A percentile compares a stretch with the other conserved stretches of the same genome.
These are phyloP conservation scores for Coelinius sp. DNA, from an alignment of 2,888 invertebrate species.

Conservation along the genomic window DNA sequence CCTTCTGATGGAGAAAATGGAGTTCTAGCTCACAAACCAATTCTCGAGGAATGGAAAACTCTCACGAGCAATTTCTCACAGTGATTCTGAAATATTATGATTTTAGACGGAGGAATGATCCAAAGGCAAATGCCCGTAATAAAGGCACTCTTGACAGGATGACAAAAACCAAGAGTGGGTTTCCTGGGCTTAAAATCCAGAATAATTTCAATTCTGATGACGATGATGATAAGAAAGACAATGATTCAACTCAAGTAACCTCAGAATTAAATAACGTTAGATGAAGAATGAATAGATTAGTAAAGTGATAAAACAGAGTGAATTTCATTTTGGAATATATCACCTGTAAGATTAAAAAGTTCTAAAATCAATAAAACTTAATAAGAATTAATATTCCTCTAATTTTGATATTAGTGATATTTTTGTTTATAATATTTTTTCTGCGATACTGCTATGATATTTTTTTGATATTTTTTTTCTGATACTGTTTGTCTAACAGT, in stretches of 20 bases:
- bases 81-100: conserved; percentile 55
- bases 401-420: too few relatives aligned
- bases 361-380: too few relatives aligned
- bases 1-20: background rate
- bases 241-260: background rate
- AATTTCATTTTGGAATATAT: background rate
- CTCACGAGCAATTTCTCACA: conserved; percentile 47
- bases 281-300: background rate
- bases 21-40: background rate
- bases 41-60: background rate
- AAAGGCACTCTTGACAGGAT: background rate
- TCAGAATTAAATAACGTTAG: background rate
- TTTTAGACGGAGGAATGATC: background rate
- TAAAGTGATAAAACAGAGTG: background rate
- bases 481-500: too few relatives aligned
- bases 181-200: conserved; percentile 20
- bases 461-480: too few relatives aligned
- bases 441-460: too few relatives aligned
- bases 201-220: conserved; percentile 39
- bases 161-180: background rate
- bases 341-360: too few relatives aligned
- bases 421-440: too few relatives aligned
- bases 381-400: too few relatives aligned
- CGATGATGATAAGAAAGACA: conserved; percentile 10
- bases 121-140: conserved; percentile 26